Evolutionary conservation across 2,113 vertebrate genomes (phyloP).

Genomic region (Pogona vitticeps): DNA sequence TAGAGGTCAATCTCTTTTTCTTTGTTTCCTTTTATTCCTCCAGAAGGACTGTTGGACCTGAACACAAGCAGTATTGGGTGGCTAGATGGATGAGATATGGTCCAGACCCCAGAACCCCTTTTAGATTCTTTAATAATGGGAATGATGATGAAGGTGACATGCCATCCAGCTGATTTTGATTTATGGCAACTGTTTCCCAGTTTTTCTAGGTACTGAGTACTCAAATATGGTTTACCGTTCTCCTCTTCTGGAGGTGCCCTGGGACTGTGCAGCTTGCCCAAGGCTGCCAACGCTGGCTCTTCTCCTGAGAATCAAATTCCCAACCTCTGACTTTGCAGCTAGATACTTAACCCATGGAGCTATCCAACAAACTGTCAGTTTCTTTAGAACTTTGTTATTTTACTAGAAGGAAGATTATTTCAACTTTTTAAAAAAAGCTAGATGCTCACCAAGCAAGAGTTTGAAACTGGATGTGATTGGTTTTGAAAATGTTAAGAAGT

Average conservation of each 20-base stretch:
- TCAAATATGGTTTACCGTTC: too few species aligned
- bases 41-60: background rate
- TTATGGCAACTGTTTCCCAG: too few species aligned
- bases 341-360: too few species aligned
- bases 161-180: too few species aligned
- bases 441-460: background rate
- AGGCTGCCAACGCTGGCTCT: too few species aligned
- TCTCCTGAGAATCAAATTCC: too few species aligned
- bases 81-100: background rate
- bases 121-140: too few species aligned
- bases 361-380: background rate
- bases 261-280: too few species aligned
- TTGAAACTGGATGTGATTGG: background rate
- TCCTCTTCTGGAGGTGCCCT: too few species aligned
- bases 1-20: background rate
- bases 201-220: too few species aligned
- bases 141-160: too few species aligned
- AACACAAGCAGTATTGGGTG: background rate
- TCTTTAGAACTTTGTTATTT: background rate
- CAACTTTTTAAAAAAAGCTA: background rate
- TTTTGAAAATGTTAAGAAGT: background rate
- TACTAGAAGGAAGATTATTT: background rate
- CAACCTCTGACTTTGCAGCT: too few species aligned
- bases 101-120: background rate
- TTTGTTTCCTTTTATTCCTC: background rate